phyloP scores from a whole-genome alignment of 2,888 invertebrate genomes.

The Hirtodrosophila confusa region DNA sequence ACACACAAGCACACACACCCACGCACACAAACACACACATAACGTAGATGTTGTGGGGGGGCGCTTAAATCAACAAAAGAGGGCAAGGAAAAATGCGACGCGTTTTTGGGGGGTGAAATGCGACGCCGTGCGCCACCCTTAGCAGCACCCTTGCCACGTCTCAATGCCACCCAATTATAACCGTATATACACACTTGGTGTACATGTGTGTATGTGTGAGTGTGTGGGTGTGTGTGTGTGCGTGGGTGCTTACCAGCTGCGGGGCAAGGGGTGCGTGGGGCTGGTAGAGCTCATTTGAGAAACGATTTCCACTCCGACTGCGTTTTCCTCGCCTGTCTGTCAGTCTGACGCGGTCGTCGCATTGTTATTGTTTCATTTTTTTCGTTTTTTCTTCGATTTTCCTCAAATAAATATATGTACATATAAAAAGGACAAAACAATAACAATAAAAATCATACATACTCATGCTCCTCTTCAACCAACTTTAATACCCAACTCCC shows the following conservation, averaged over 20 bases:
- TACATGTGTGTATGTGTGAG: conserved; percentile 7
- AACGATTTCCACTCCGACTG: conserved; percentile 39
- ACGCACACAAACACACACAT: conserved; percentile 11
- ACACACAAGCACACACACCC: conserved; percentile 18
- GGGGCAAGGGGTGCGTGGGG: background rate
- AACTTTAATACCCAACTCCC: conserved; percentile 22
- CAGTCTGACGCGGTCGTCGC: conserved; percentile 37
- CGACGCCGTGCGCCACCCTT: conserved; percentile 55
- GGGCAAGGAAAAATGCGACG: conserved; percentile 57
- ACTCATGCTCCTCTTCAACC: conserved; percentile 43
- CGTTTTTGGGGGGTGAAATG: conserved; percentile 69
- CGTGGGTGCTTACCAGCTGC: background rate
- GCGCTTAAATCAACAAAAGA: conserved; percentile 72
- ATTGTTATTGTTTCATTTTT: conserved; percentile 75
- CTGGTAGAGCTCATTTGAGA: conserved; percentile 57
- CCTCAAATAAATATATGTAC: conserved; percentile 31
- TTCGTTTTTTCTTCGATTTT: conserved; percentile 61
- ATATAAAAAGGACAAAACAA: conserved; percentile 80
- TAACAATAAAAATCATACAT: conserved; percentile 82
- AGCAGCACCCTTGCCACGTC: conserved; percentile 55
- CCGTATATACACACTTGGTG: conserved; percentile 41
- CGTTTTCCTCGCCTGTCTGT: conserved; percentile 5
- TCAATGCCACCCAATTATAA: conserved; percentile 77
- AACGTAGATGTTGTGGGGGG: conserved; percentile 27
- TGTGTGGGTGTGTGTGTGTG: conserved; percentile 4